Conservation (phyloP, 2,888 invertebrate genomes). For the Eurytoma adleriae region DNA sequence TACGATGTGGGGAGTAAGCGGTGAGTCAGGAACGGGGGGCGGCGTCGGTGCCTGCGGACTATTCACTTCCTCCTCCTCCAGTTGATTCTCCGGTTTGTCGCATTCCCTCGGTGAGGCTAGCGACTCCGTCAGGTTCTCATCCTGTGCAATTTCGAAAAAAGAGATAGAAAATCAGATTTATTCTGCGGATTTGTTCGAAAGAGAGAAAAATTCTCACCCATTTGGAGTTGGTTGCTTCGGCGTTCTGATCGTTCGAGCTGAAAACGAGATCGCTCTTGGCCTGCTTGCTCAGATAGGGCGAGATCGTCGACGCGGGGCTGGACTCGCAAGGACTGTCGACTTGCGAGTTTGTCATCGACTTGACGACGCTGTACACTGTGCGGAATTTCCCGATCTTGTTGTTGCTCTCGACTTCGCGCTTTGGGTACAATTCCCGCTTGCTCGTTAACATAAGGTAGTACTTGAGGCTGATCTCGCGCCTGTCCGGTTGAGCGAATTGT, state of each 20-base stretch:
- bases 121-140: conserved; percentile 4
- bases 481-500: conserved; percentile 63
- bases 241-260: conserved; percentile 30
- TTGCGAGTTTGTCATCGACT: conserved; percentile 66
- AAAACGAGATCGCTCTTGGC: conserved; percentile 58
- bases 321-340: conserved; percentile 67
- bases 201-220: conserved; percentile 6
- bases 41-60: conserved; percentile 68
- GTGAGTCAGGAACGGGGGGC: conserved; percentile 73
- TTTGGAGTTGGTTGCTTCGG: conserved; percentile 1
- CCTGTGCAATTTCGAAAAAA: conserved; percentile 7
- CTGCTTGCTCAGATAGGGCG: conserved; percentile 57
- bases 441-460: conserved; percentile 72
- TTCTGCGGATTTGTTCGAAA: background rate
- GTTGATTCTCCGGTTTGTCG: conserved; percentile 50
- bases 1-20: conserved; percentile 64
- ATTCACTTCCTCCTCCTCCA: conserved; percentile 53
- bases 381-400: conserved; percentile 80
- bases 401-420: conserved; percentile 79
- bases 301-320: conserved; percentile 61
- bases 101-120: conserved; percentile 28
- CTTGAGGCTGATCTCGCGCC: conserved; percentile 71
- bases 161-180: too few species aligned
- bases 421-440: conserved; percentile 80
- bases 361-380: conserved; percentile 77